A percentile compares a stretch with the other conserved stretches of the same genome.
Evolutionary conservation across 2,888 invertebrate genomes (phyloP).

Genomic region (Tupiocoris notatus): DNA sequence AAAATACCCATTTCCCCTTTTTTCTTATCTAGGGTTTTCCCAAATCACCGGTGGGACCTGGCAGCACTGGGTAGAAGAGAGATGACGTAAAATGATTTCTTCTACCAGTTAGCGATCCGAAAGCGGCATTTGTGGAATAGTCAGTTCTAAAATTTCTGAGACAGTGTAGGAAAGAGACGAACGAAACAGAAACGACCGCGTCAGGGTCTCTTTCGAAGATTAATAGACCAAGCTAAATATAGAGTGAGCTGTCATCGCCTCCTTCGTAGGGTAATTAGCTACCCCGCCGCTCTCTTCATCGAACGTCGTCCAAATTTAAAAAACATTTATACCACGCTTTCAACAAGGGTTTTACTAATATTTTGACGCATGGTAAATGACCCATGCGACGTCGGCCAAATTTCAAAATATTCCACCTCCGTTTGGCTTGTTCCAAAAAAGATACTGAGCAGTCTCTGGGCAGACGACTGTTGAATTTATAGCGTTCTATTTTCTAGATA

Average conservation of each 20-base stretch:
- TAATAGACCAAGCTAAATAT: background rate
- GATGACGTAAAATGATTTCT: too few species aligned
- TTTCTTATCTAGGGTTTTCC: too few species aligned
- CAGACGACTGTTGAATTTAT: too few species aligned
- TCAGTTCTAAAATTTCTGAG: too few species aligned
- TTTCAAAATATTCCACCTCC: constrained; percentile 3
- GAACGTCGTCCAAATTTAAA: background rate
- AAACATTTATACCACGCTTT: constrained; percentile 26
- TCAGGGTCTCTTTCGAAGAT: background rate
- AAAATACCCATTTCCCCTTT: too few species aligned
- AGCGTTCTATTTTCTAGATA: too few species aligned
- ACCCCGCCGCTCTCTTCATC: background rate
- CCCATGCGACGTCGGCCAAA: background rate
- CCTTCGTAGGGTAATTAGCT: background rate
- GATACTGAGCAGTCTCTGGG: background rate
- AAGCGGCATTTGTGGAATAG: too few species aligned
- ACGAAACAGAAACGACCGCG: background rate
- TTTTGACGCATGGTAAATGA: constrained; percentile 35
- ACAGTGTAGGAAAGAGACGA: too few species aligned
- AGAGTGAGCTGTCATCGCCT: background rate
- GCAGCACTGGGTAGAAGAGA: too few species aligned
- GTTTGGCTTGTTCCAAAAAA: background rate
- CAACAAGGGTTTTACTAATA: constrained; percentile 41
- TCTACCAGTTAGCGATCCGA: too few species aligned
- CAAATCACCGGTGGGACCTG: too few species aligned